phyloP scores from a whole-genome alignment of 2,113 vertebrate genomes.

The Elephas maximus region DNA sequence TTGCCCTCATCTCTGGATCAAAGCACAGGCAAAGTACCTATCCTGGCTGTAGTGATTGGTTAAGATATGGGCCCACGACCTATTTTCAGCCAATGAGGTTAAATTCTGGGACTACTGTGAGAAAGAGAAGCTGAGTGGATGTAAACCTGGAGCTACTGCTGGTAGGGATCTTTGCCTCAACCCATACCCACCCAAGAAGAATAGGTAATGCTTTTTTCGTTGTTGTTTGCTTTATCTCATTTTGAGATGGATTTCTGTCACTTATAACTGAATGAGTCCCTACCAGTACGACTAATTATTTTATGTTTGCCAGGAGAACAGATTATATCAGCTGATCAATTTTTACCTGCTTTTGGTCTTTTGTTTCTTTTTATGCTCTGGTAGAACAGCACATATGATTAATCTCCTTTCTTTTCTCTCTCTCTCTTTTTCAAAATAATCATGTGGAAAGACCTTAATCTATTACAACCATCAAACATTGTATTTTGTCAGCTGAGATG shows the following conservation, averaged over 20 bases:
- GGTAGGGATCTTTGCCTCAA: neutral
- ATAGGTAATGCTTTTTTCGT: neutral
- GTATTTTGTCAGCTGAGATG: slow-evolving; percentile 9
- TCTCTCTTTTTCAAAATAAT: neutral
- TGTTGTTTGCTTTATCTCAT: neutral
- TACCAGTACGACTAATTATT: neutral
- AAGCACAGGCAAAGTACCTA: neutral
- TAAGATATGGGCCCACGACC: neutral
- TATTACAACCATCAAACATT: neutral
- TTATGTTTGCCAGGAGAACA: neutral
- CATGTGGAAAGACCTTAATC: neutral
- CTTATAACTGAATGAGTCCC: neutral
- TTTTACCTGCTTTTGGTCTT: neutral
- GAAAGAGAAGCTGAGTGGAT: neutral
- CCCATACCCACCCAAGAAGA: neutral
- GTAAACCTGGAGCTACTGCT: neutral
- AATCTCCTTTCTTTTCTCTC: neutral
- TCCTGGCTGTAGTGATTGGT: neutral
- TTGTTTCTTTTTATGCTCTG: neutral
- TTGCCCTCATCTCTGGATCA: neutral
- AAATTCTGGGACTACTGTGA: neutral
- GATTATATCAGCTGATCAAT: neutral
- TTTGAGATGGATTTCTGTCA: neutral
- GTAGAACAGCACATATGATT: neutral
- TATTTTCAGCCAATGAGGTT: neutral